phyloP scores from a whole-genome alignment of 37 sponge, comb jelly and placozoan species.

The Chondrosia reniformis region DNA sequence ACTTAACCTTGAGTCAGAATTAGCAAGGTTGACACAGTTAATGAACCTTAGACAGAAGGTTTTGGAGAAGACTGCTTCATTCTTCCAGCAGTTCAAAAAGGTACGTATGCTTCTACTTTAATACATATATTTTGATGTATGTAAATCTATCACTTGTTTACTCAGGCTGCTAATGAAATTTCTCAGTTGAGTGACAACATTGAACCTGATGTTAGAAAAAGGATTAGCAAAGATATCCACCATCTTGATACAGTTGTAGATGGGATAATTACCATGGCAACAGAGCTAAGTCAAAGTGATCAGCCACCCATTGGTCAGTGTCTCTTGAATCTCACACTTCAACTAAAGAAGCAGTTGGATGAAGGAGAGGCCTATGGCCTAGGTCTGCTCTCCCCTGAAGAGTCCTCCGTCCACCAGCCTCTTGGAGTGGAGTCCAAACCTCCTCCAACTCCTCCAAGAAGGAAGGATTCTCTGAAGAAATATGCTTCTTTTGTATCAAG shows the following conservation, averaged over 20 bases:
- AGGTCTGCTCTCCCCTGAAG: not conserved
- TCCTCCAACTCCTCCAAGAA: not conserved
- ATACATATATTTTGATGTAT: not conserved
- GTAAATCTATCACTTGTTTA: not conserved
- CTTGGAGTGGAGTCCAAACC: not conserved
- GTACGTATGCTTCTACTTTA: not conserved
- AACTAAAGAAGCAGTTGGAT: not conserved
- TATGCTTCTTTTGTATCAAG: not conserved
- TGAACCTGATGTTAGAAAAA: not conserved
- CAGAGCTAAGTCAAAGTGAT: not conserved
- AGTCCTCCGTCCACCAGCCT: not conserved
- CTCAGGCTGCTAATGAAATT: not conserved
- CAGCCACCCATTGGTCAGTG: not conserved
- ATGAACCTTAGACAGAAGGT: not conserved
- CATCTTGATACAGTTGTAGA: not conserved
- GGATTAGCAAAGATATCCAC: not conserved
- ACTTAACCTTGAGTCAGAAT: not conserved
- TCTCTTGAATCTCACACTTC: not conserved
- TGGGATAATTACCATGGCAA: not conserved
- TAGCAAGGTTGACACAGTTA: not conserved
- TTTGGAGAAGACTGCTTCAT: not conserved
- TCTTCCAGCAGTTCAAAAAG: conserved; percentile 4
- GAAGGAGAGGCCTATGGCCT: not conserved
- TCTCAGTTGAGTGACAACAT: not conserved
- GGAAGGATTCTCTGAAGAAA: not conserved